phyloP scores from a whole-genome alignment of 2,888 invertebrate species.

The Lingula anatina region DNA sequence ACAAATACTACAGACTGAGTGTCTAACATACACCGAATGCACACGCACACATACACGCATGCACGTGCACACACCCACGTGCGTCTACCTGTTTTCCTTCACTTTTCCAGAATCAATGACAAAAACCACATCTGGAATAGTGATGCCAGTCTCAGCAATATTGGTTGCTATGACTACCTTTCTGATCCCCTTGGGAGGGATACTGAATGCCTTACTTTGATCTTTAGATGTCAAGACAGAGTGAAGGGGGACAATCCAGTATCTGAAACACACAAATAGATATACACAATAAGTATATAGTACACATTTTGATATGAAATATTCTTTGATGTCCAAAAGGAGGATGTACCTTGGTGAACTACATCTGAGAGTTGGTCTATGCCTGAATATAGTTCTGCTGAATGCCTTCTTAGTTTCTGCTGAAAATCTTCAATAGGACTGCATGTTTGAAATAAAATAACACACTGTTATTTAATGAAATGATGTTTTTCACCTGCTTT shows the following conservation, averaged over 20 bases:
- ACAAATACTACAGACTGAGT: too few relatives aligned
- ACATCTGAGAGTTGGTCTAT: too few relatives aligned
- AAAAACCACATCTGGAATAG: slow-evolving; percentile 49
- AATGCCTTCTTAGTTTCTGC: too few relatives aligned
- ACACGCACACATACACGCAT: too few relatives aligned
- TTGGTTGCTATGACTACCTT: slow-evolving; percentile 49
- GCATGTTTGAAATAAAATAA: too few relatives aligned
- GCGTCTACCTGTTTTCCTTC: slow-evolving; percentile 43
- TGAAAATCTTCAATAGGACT: too few relatives aligned
- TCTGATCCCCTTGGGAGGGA: slow-evolving; percentile 33
- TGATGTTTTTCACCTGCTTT: slow-evolving; percentile 21
- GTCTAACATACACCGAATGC: too few relatives aligned
- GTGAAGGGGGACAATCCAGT: slow-evolving; percentile 39
- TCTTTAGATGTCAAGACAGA: slow-evolving; percentile 46
- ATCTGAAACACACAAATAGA: slow-evolving; percentile 20
- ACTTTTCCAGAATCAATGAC: slow-evolving; percentile 47
- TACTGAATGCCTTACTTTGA: slow-evolving; percentile 34
- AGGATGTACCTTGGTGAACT: too few relatives aligned
- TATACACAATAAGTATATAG: background rate
- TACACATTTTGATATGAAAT: slow-evolving; percentile 1
- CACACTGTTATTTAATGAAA: too few relatives aligned
- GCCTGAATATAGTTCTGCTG: too few relatives aligned
- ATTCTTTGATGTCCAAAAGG: too few relatives aligned
- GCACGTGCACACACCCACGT: too few relatives aligned
- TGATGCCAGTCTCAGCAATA: slow-evolving; percentile 49